A percentile compares a stretch with the other conserved stretches of the same genome.
These are phyloP conservation scores for Crotalus viridis DNA, from an alignment of 2,113 vertebrate species.

Conservation along the genomic window DNA sequence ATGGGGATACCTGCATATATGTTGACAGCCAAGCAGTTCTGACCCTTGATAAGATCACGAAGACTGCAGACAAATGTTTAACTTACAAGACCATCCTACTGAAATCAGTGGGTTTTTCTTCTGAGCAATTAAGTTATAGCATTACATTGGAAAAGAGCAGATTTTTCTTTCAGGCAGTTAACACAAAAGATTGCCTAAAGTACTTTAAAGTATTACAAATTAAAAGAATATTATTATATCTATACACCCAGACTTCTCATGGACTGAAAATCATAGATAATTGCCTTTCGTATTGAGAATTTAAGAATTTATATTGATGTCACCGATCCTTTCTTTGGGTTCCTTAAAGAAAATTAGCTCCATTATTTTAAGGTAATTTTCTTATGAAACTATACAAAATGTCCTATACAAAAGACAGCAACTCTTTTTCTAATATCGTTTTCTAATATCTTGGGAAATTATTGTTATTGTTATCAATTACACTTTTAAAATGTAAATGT, in stretches of 20 bases:
- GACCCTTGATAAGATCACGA: background rate
- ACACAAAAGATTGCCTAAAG: slow-evolving; percentile 25
- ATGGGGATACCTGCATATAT: background rate
- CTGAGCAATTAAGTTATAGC: background rate
- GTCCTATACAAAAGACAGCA: slow-evolving; percentile 29
- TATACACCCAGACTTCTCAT: background rate
- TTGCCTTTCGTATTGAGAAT: slow-evolving; percentile 5
- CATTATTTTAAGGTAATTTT: slow-evolving; percentile 29
- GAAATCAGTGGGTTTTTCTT: background rate
- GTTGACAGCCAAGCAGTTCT: background rate
- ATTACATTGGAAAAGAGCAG: background rate
- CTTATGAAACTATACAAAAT: slow-evolving; percentile 45
- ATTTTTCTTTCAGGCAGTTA: background rate
- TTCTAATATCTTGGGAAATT: background rate
- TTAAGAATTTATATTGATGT: slow-evolving; percentile 36
- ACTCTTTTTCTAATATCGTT: slow-evolving; percentile 34
- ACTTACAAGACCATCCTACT: background rate
- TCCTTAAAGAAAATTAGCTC: background rate
- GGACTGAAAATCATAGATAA: background rate
- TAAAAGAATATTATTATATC: background rate
- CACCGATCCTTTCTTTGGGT: slow-evolving; percentile 8
- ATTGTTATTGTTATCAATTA: slow-evolving; percentile 19
- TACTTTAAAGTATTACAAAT: background rate
- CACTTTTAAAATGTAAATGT: slow-evolving; percentile 14
- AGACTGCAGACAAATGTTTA: background rate